phyloP scores from a whole-genome alignment of 2,888 invertebrate genomes.

The Cosmia trapezina region DNA sequence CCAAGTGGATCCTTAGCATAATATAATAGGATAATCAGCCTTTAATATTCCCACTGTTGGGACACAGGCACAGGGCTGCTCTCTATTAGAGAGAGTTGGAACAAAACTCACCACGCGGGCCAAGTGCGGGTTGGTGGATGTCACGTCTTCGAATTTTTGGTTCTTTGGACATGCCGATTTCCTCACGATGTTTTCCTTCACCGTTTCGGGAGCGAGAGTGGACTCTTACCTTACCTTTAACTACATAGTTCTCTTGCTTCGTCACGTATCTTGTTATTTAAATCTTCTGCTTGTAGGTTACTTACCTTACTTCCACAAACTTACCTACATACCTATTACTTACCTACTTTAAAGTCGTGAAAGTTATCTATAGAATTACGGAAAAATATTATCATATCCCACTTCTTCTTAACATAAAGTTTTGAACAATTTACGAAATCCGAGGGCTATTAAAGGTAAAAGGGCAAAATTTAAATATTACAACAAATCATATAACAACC shows the following conservation, averaged over 20 bases:
- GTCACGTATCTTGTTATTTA: not conserved
- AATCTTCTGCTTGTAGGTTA: not conserved
- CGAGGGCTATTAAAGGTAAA: slow-evolving; percentile 16
- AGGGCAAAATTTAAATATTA: slow-evolving; percentile 33
- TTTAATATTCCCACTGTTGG: no score
- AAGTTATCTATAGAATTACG: slow-evolving; percentile 14
- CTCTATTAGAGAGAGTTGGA: no score
- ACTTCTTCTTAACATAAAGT: slow-evolving; percentile 12
- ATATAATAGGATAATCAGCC: no score
- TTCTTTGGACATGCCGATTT: no score
- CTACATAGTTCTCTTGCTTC: not conserved
- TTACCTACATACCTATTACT: no score
- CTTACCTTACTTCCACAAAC: not conserved
- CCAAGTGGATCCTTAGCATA: not conserved
- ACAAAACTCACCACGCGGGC: no score
- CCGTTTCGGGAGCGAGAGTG: not conserved
- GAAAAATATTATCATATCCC: slow-evolving; percentile 32
- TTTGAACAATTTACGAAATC: slow-evolving; percentile 26
- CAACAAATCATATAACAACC: slow-evolving; percentile 40
- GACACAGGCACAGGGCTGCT: no score
- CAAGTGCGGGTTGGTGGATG: no score
- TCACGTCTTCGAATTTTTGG: no score
- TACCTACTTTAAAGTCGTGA: no score
- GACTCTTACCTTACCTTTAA: not conserved
- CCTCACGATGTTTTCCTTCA: no score